phyloP scores from a whole-genome alignment of 2,888 invertebrate species.

The Caenorhabditis zanzibari region DNA sequence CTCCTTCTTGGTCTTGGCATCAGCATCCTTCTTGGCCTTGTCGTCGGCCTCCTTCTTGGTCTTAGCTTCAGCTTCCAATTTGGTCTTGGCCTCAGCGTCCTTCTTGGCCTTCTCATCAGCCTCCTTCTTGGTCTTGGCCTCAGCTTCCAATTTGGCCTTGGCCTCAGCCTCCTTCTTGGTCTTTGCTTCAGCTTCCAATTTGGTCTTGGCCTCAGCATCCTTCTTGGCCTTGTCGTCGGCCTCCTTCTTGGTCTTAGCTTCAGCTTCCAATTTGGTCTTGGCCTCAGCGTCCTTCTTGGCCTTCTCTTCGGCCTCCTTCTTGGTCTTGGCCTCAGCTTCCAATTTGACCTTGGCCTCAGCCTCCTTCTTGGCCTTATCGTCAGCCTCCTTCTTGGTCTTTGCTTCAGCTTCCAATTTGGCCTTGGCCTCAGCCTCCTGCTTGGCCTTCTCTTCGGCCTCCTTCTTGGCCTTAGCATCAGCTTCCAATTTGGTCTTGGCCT shows the following conservation, averaged over 20 bases:
- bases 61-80: neutral
- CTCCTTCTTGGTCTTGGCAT: neutral
- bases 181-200: neutral
- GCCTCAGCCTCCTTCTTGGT: neutral
- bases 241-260: neutral
- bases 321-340: neutral
- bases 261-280: neutral
- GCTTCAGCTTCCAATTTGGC: neutral
- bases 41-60: neutral
- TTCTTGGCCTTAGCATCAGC: neutral
- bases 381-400: neutral
- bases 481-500: slow-evolving; percentile 11
- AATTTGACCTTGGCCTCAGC: neutral
- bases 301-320: neutral
- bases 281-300: neutral
- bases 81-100: neutral
- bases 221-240: neutral
- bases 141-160: neutral
- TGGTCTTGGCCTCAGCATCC: neutral
- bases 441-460: neutral
- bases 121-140: neutral
- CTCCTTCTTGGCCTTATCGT: neutral
- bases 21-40: neutral
- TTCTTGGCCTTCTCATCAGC: neutral
- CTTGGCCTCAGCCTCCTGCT: neutral